Evolutionary conservation across 2,113 vertebrate genomes (phyloP).

Genomic region (Cryptomyrus ogoouensis): DNA sequence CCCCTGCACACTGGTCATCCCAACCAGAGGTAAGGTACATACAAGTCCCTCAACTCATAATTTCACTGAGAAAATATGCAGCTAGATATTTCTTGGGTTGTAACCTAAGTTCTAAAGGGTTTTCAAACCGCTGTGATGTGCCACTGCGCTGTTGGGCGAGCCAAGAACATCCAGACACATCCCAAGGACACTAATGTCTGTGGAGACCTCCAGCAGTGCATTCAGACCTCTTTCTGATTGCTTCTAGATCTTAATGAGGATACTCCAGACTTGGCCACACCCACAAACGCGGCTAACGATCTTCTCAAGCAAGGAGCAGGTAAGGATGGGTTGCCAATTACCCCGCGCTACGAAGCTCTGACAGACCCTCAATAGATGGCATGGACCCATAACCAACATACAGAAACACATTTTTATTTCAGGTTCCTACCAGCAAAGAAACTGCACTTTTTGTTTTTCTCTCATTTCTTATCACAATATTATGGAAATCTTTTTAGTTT

Average conservation of each 20-base stretch:
- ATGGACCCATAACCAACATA: not conserved
- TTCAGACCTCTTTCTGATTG: conserved; percentile 18
- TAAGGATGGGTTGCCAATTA: conserved; percentile 45
- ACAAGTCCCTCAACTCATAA: not conserved
- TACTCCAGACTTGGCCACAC: conserved; percentile 59
- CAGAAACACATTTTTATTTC: not conserved
- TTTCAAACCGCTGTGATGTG: not conserved
- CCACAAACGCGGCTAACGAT: conserved; percentile 71
- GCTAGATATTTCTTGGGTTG: not conserved
- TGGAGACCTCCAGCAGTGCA: not conserved
- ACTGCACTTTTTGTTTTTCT: not conserved
- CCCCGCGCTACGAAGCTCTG: not conserved
- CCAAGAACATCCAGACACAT: not conserved
- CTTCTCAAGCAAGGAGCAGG: conserved; percentile 94
- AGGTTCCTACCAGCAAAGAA: not conserved
- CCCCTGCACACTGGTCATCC: conserved; percentile 93
- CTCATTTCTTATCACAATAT: not conserved
- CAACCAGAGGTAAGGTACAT: conserved; percentile 75
- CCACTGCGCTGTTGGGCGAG: not conserved
- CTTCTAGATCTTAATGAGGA: conserved; percentile 83
- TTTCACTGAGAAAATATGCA: not conserved
- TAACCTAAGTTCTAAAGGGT: not conserved
- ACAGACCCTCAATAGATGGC: not conserved
- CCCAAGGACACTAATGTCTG: not conserved
- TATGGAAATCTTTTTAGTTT: not conserved